phyloP scores from a whole-genome alignment of 1,140 invertebrate genomes.

The Acromyrmex echinatior region DNA sequence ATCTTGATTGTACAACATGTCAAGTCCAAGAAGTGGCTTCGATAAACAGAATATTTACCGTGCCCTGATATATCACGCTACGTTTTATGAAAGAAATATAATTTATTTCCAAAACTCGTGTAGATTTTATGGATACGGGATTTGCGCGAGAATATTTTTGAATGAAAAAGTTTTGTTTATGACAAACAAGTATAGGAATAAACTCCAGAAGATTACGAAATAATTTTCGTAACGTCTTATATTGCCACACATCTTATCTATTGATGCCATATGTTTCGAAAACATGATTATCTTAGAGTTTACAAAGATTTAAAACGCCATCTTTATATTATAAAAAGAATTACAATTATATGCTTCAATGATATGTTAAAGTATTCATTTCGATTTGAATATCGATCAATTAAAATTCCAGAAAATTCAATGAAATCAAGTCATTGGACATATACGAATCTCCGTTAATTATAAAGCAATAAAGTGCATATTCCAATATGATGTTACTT shows the following conservation, averaged over 20 bases:
- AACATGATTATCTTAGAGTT: constrained; percentile 14
- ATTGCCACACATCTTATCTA: constrained; percentile 42
- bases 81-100: background rate
- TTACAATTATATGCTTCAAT: background rate
- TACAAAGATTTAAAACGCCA: background rate
- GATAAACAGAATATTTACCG: too few relatives aligned
- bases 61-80: background rate
- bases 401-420: background rate
- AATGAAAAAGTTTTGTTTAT: background rate
- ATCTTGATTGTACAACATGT: too few relatives aligned
- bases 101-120: background rate
- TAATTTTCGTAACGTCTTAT: constrained; percentile 13
- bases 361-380: background rate
- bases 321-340: background rate
- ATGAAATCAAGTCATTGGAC: background rate
- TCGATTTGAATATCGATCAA: background rate
- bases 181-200: background rate
- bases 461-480: background rate
- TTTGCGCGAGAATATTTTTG: background rate
- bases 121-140: background rate
- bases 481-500: constrained; percentile 28
- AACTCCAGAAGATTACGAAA: background rate
- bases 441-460: background rate
- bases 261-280: constrained; percentile 24
- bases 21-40: too few relatives aligned